Base-by-base conservation (phyloP, 1,140 invertebrate genomes). In the Theocolax elegans region DNA sequence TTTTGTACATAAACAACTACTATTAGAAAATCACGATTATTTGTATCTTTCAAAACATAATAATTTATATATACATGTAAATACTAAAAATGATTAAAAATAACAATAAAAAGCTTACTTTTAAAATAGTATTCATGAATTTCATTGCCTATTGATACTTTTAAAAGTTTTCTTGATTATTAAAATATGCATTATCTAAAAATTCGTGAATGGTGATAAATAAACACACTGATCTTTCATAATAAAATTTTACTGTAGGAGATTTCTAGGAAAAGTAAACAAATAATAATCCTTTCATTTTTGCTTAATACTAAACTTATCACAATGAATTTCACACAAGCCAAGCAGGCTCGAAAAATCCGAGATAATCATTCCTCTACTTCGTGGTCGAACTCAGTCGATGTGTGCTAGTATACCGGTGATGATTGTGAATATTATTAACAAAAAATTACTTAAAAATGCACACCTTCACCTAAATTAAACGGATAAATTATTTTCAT, bases 291-390 rank as follows among this genome's bases (percentile, higher is more conserved):
- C 25, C 31, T 19, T 17, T 31, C 13, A 35, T 1, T 1, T 60
- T 7, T 51, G 21, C 29, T 64, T 51, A 38, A 64, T 64, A 62
- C 40, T 46, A 51, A 64, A 64, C 21, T 58, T 40, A 53, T 64
- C 62, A 53, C 62, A 51, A 64, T 64, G 48, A 53, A 51, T 64
- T 64, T 53, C 13, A 58, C 44, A 19, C 10, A 53, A 38, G 17
- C 27, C 25, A 48, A 6, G 10, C 4, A 35, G 10, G 31, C 31
- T 35, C 31, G 31, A 6, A 35, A 35, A 60, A 21, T 21, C 6
- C 1, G n/a, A 49, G 25, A 49, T 29, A 48, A 48, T 35, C 13
- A 31, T 62, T 54, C 15, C 7, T 35, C n/a, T 1, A 31, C 15
- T 17, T 27, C 51, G 3, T n/a, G n/a, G n/a, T 35, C 31, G 25